Evolutionary conservation across 2,113 vertebrate species (phyloP).

Genomic region (Dromas ardeola): DNA sequence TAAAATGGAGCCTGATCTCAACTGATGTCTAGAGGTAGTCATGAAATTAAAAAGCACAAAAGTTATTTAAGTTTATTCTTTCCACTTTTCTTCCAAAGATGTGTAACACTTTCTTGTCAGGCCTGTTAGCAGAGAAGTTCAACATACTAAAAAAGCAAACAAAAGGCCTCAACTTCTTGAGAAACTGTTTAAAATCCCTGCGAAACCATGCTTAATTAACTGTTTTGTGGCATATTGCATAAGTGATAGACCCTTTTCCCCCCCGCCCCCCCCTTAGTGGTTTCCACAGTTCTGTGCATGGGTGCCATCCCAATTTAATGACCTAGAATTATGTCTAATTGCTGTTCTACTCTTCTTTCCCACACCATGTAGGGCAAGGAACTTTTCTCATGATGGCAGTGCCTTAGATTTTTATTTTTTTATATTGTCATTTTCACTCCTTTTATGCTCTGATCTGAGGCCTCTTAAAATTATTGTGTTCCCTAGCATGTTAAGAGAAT

Average conservation of each 20-base stretch:
- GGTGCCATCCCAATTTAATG: slow-evolving; percentile 26
- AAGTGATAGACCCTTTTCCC: not conserved
- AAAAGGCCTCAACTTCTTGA: not conserved
- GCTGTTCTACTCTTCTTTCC: slow-evolving; percentile 25
- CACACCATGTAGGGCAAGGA: slow-evolving; percentile 24
- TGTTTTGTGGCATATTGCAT: not conserved
- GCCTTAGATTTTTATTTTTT: not conserved
- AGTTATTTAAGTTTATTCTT: not conserved
- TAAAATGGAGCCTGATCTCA: not conserved
- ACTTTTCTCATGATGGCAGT: not conserved
- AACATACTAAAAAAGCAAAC: not conserved
- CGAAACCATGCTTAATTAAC: slow-evolving; percentile 24
- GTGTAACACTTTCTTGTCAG: not conserved
- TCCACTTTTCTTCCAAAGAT: not conserved
- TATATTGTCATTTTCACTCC: not conserved
- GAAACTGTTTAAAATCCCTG: not conserved
- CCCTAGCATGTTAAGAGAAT: not conserved
- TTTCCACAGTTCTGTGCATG: slow-evolving; percentile 42
- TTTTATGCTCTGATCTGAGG: not conserved
- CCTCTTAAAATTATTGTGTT: not conserved
- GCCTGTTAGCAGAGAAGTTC: not conserved
- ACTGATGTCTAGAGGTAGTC: not conserved
- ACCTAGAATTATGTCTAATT: slow-evolving; percentile 62
- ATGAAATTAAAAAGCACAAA: not conserved
- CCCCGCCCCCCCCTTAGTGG: not conserved